Base-by-base conservation (phyloP, 2,797 vertebrate genomes). In the Macropodus opercularis region DNA sequence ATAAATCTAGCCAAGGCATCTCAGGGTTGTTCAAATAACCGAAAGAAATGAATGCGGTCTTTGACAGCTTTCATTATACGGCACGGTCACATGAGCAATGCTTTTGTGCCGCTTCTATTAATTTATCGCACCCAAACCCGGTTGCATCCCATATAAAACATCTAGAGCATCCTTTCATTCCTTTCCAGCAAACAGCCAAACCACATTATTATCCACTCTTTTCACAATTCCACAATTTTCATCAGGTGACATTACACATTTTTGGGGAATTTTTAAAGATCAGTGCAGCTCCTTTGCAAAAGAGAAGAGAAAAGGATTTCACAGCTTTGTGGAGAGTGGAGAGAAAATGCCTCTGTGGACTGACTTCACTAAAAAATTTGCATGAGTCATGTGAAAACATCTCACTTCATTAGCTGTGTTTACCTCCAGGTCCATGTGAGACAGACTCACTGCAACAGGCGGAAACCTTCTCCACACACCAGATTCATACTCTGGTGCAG, bases 371-470 rank as follows among this genome's bases (percentile, higher is more conserved):
- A 21, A 79, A 67, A 70, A 43, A 77, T 78, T 11, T 67, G 46
- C 63, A 64, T 46, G 83, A 89, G 67, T 87, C 85, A 80, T 49
- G 52, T 49, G 77, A 21, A 83, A 84, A 82, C 72, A 71, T 80
- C 54, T 64, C 50, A 63, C 74, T 82, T 90, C 63, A 77, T 85
- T 85, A 78, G 55, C 31, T 46, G 52, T 76, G 80, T 89, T 89
- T 81, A 77, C 77, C 69, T 81, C 63, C 29, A 12, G 55, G 41
- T 69, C 55, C 40, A 48, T 34, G 59, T 6, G 74, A 75, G 63
- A 44, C 72, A 36, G 71, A 62, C 72, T 69, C 63, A 43, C 48
- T 78, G 85, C 67, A 78, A 78, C 69, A 63, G 54, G 62, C 57
- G 68, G 69, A 78, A 78, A 79, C 63, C 23, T 74, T 69, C 13